These are phyloP conservation scores for Drosophila nebulosa DNA, from an alignment of 1,140 invertebrate genomes.

Conservation along the genomic window DNA sequence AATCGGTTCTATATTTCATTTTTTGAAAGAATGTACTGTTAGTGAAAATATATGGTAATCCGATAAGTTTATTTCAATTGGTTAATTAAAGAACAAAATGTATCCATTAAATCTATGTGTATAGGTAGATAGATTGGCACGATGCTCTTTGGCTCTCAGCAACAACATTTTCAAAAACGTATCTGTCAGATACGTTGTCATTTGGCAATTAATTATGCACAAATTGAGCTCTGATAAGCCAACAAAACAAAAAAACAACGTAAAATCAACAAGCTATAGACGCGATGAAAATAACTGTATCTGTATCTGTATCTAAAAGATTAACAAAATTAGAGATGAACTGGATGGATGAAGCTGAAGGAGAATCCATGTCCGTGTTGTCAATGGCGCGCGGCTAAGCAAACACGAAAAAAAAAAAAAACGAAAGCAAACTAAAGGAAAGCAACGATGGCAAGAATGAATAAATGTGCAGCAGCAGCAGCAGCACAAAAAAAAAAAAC, in stretches of 20 bases:
- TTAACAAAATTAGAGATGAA: constrained; percentile 39
- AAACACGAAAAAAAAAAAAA: constrained; percentile 40
- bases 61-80: too few relatives aligned
- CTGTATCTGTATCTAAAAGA: constrained; percentile 27
- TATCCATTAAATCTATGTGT: constrained; percentile 4
- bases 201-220: constrained; percentile 53
- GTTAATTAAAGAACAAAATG: not conserved
- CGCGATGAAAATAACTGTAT: constrained; percentile 12
- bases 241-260: constrained; percentile 41
- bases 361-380: constrained; percentile 23
- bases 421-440: not conserved
- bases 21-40: too few relatives aligned
- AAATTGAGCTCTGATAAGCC: constrained; percentile 46
- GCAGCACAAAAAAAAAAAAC: not conserved
- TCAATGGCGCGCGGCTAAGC: constrained; percentile 66
- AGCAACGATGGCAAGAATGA: constrained; percentile 12
- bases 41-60: too few relatives aligned
- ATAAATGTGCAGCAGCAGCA: constrained; percentile 55
- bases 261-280: constrained; percentile 19
- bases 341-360: constrained; percentile 33
- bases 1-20: too few relatives aligned
- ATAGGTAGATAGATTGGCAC: not conserved
- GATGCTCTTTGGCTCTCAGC: constrained; percentile 23
- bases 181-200: constrained; percentile 39
- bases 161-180: constrained; percentile 37